Conservation (phyloP, 2,797 vertebrate genomes). For the Sebastes alutus region DNA sequence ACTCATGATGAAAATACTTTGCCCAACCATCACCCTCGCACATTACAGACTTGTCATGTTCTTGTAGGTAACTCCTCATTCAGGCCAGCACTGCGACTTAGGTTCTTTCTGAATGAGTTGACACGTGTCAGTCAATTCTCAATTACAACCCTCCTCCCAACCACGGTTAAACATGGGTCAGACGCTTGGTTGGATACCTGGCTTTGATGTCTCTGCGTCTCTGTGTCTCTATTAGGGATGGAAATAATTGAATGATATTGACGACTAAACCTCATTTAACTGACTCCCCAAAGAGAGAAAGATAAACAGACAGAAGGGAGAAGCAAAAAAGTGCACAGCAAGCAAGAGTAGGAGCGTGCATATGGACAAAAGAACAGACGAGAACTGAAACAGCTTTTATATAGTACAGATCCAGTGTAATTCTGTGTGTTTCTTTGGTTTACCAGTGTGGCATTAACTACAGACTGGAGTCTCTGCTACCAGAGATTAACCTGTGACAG, state of each 20-base stretch:
- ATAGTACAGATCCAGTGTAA: not conserved
- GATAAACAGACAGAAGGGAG: too few relatives aligned
- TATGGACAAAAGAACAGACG: not conserved
- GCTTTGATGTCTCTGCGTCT: not conserved
- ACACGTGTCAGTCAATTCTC: not conserved
- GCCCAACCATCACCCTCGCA: not conserved
- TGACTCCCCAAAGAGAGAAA: not conserved
- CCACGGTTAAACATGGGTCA: not conserved
- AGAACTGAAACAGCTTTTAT: not conserved
- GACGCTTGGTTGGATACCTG: not conserved
- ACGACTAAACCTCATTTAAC: not conserved
- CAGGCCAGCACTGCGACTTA: not conserved
- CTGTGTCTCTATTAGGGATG: not conserved
- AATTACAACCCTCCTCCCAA: not conserved
- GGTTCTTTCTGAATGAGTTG: not conserved
- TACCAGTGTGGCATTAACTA: not conserved
- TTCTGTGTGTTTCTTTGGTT: not conserved
- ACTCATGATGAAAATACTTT: not conserved
- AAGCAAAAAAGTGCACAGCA: not conserved
- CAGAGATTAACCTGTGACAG: not conserved
- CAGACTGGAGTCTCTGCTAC: not conserved
- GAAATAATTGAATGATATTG: not conserved
- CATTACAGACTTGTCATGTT: not conserved
- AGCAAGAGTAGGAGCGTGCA: too few relatives aligned
- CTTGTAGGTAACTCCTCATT: not conserved